Base-by-base conservation (phyloP, 2,113 vertebrate species). In the Periophthalmus modestus region DNA sequence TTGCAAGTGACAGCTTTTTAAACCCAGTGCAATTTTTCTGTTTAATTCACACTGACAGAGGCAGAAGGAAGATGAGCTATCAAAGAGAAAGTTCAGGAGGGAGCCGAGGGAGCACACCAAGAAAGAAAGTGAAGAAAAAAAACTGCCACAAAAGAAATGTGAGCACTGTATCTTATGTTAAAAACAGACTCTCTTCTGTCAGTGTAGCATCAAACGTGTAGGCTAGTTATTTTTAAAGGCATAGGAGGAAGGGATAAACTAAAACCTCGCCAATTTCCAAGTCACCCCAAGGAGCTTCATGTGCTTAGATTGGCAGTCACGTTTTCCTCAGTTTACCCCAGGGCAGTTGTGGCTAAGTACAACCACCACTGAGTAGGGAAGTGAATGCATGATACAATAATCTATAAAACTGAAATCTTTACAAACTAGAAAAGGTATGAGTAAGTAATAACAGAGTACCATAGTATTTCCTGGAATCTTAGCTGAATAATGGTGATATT, bases 401-500 rank as follows among this genome's bases (percentile, higher is more conserved):
- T 39, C 6, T 9, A 39, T 2, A 1, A 39, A 39, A 6, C 10
- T 39, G 39, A 7, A 39, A n/a, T n/a, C n/a, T n/a, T n/a, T n/a
- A n/a, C n/a, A n/a, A n/a, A n/a, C n/a, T n/a, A 39, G 10, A 39
- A 36, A 36, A 36, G 7, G 36, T 36, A 7, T 36, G 36, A 36
- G 7, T 36, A 36, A 7, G 39, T 39, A 9, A 36, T 10, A 66
- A 83, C 72, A 79, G 77, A 83, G 75, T 63, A 36, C n/a, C 73
- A 33, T 62, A 21, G 2, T 54, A 43, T 61, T 24, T 66, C 80
- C 63, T 12, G 36, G 47, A 67, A 78, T 75, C 70, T 0, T 10
- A 5, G 18, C 46, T 85, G 79, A 88, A 77, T 34, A 85, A 86
- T 80, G 2, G 47, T 71, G 11, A 19, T 57, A 79, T 83, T 88